Base-by-base conservation (phyloP, 2,113 vertebrate genomes). In the Dermatemys mawii region DNA sequence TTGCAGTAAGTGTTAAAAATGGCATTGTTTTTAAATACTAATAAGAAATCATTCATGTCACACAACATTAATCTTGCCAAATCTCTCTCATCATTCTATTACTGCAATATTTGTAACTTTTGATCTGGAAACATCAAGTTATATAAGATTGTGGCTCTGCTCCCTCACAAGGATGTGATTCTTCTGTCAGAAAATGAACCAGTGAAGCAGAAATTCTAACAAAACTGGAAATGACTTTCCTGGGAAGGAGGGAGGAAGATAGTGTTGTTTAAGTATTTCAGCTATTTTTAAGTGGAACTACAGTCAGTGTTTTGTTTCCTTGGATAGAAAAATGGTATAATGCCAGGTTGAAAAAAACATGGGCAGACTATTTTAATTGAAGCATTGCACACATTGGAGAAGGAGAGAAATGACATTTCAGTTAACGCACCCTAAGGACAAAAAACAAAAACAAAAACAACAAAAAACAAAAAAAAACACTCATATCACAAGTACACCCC, bases 91-190 rank as follows among this genome's bases (percentile, higher is more conserved):
- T 92, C 24, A 1, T 93, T 67, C 89, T 90, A 94, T 95, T 86
- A 91, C 84, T 49, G 88, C 83, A 87, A 81, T 86, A 95, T 97
- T 97, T 94, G 90, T 96, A 97, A 97, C 85, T 97, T 97, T 95
- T 96, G 94, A 96, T 97, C 95, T 97, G 96, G 96, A 98, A 97
- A 96, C 90, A 97, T 83, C 90, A 89, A 91, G 93, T 98, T 98
- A 98, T 35, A 1, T 97, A 98, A 98, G 96, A 96, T 79, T 91
- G 89, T 29, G 87, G 93, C 79, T 96, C 91, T 94, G 84, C 92
- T 96, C 29, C 60, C 94, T 49, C 24, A 82, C 92, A 91, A 96
- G 93, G 88, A 95, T 83, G 55, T 67, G 96, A 97, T 97, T 96
- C 96, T 97, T 96, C 96, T 97, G 96, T 96, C 96, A 97, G 86